Percentiles rank a stretch among this genome's conserved stretches.
Conservation (phyloP, 2,113 vertebrate species). For the Oenanthe melanoleuca region DNA sequence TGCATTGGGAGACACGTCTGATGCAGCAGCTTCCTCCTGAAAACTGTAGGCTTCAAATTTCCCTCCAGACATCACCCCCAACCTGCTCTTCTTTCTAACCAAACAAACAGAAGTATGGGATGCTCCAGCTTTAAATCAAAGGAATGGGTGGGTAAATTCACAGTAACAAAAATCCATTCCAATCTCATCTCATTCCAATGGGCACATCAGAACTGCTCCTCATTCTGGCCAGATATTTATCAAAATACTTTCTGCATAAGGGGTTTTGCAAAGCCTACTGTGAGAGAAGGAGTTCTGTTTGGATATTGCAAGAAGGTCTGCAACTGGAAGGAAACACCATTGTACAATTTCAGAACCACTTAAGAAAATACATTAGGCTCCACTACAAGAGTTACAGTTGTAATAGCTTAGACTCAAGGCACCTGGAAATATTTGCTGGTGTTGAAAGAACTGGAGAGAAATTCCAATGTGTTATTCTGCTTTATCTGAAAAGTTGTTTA, state of each 20-base stretch:
- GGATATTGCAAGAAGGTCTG: not conserved
- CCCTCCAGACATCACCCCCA: not conserved
- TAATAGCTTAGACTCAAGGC: slow-evolving; percentile 69
- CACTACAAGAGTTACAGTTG: not conserved
- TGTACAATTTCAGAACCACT: not conserved
- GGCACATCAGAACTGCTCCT: not conserved
- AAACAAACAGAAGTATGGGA: not conserved
- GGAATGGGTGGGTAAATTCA: not conserved
- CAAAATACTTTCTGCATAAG: not conserved
- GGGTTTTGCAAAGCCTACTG: not conserved
- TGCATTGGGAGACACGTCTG: not conserved
- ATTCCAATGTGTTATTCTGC: not conserved
- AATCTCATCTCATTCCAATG: not conserved
- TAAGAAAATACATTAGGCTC: not conserved
- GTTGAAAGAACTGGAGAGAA: slow-evolving; percentile 57
- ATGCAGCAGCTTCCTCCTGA: not conserved
- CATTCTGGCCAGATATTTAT: not conserved
- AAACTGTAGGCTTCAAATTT: not conserved
- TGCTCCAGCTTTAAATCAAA: not conserved
- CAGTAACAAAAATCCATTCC: not conserved
- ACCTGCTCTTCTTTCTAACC: not conserved
- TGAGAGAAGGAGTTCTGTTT: not conserved
- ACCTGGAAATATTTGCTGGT: slow-evolving; percentile 79
- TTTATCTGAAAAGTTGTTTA: not conserved
- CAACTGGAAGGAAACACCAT: not conserved